phyloP scores from a whole-genome alignment of 2,888 invertebrate species.

The Gortyna flavago region DNA sequence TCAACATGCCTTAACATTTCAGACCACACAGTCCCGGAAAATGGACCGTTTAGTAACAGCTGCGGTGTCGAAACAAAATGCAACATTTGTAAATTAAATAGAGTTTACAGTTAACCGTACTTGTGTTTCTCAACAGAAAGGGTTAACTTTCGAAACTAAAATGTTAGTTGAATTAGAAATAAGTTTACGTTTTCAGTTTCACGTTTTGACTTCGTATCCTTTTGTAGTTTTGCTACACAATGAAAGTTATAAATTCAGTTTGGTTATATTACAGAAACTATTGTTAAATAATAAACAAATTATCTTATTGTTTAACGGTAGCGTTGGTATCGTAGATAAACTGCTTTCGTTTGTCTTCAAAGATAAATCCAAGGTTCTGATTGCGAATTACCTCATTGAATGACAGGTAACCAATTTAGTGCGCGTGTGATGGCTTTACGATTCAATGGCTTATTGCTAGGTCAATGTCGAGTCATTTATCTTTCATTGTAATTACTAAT shows the following conservation, averaged over 20 bases:
- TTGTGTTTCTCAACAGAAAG: constrained; percentile 28
- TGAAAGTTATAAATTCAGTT: background rate
- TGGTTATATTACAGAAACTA: background rate
- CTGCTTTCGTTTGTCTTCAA: background rate
- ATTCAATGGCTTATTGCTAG: constrained; percentile 16
- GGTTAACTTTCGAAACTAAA: constrained; percentile 35
- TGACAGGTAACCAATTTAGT: background rate
- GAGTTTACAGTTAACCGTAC: constrained; percentile 5
- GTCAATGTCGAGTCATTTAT: constrained; percentile 21
- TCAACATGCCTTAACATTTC: constrained; percentile 42
- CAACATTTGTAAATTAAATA: constrained; percentile 50
- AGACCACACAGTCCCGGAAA: constrained; percentile 39
- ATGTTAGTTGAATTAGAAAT: constrained; percentile 29
- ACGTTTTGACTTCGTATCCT: constrained; percentile 15
- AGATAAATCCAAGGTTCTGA: constrained; percentile 22
- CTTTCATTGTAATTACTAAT: background rate
- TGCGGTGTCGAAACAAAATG: constrained; percentile 41
- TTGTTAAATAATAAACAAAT: constrained; percentile 6
- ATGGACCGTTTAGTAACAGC: constrained; percentile 27
- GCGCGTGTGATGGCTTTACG: too few relatives aligned
- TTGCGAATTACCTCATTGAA: background rate
- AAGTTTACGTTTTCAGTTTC: constrained; percentile 7
- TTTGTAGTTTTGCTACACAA: background rate
- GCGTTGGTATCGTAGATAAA: constrained; percentile 14
- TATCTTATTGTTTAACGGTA: constrained; percentile 13